A percentile compares a stretch with the other conserved stretches of the same genome.
Evolutionary conservation across 2,888 invertebrate genomes (phyloP).

Genomic region (Lymantria monacha): DNA sequence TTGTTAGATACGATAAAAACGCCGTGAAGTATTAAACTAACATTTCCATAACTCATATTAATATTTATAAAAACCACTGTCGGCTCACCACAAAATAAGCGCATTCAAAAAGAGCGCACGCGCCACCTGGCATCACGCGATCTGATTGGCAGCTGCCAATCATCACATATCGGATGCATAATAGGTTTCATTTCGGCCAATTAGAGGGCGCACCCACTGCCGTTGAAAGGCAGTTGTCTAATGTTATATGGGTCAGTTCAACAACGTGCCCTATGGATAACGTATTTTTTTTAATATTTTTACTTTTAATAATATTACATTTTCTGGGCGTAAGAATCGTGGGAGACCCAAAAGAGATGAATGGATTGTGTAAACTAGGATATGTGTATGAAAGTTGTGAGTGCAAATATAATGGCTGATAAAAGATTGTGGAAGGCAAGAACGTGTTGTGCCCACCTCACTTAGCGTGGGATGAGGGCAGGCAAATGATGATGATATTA

Average conservation of each 20-base stretch:
- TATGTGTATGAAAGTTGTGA: too few species aligned
- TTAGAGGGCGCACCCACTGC: constrained; percentile 57
- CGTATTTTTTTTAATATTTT: too few species aligned
- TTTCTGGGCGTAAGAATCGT: too few species aligned
- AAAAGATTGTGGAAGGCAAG: too few species aligned
- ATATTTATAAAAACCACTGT: neutral
- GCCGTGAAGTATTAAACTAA: neutral
- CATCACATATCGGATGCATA: constrained; percentile 63
- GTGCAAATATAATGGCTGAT: too few species aligned
- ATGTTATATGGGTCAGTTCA: constrained; percentile 22
- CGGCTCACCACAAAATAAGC: constrained; percentile 14
- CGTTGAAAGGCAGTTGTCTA: constrained; percentile 53
- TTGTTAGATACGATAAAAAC: neutral
- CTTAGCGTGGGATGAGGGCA: too few species aligned
- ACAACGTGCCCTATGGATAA: neutral
- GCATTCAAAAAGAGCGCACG: constrained; percentile 39
- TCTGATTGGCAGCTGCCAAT: constrained; percentile 78
- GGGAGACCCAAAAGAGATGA: too few species aligned
- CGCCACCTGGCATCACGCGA: constrained; percentile 69
- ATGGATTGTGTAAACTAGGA: too few species aligned
- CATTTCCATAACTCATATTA: neutral
- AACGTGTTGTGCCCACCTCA: too few species aligned
- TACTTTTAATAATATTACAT: too few species aligned
- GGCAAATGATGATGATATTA: too few species aligned
- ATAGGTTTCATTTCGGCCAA: constrained; percentile 69